Base-by-base conservation (phyloP, 1,140 invertebrate genomes). In the Chrysomallon squamiferum region DNA sequence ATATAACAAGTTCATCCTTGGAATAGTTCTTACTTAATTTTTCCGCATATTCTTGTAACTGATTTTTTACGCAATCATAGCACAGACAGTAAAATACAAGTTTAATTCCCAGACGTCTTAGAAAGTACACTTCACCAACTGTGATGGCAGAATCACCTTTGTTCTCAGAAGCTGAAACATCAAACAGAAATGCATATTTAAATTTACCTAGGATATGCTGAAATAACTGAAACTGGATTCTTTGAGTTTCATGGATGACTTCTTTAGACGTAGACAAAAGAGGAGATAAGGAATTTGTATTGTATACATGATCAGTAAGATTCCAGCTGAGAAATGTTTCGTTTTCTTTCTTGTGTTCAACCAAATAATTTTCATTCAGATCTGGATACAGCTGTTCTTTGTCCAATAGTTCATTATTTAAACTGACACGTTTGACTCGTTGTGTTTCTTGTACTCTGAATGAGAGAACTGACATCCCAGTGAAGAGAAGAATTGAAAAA, bases 91-190 rank as follows among this genome's bases (percentile, higher is more conserved):
- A 52, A 38, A 64, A 71, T 1, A 68, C 25, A 2, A 71, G 15
- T 9, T 57, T 20, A 11, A 68, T 47, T 2, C 43, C 43, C 41
- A 64, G 18, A 5, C 65, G 15, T 27, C 33, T 18, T 25, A 71
- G 18, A 3, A 68, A 30, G 11, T 27, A 22, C 18, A 56, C 18
- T 32, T 71, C 60, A 29, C 69, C 69, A 30, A 65, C 54, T 6
- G 60, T 64, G 38, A 71, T 71, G 11, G 47, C 25, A 6, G 64
- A 61, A 57, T 71, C 69, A 13, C 69, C 69, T 56, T 71, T 71
- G 56, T 71, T 71, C 3, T 49, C 58, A 27, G 38, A 68, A 3
- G 33, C n/a, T n/a, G 60, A 49, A 15, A 71, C 47, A 47, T 68
- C 60, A 27, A 71, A n/a, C 18, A 68, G 29, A 18, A 71, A 50